These are phyloP conservation scores for Euspilapteryx auroguttella DNA, from an alignment of 2,888 invertebrate species.

Conservation along the genomic window DNA sequence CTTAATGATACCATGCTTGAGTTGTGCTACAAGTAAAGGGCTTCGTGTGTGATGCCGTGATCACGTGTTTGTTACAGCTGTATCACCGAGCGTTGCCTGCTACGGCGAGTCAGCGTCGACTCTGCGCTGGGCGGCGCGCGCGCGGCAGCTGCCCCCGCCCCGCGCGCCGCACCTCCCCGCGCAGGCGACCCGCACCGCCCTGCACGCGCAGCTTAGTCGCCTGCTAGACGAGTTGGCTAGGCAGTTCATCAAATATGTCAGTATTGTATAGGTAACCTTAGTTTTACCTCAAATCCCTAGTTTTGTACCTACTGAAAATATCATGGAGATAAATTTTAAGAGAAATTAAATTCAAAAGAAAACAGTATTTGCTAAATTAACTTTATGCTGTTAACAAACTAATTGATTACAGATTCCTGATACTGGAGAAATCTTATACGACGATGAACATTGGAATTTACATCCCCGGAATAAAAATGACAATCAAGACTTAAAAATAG, in stretches of 20 bases:
- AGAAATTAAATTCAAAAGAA: too few relatives aligned
- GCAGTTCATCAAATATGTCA: constrained; percentile 35
- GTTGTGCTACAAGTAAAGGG: too few relatives aligned
- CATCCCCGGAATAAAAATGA: constrained; percentile 9
- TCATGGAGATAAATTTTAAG: too few relatives aligned
- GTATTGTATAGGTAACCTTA: too few relatives aligned
- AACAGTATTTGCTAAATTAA: too few relatives aligned
- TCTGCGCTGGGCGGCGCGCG: constrained; percentile 77
- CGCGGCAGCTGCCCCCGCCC: constrained; percentile 63
- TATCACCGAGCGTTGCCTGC: constrained; percentile 74
- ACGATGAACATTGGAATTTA: constrained; percentile 30
- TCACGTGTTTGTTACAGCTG: constrained; percentile 63
- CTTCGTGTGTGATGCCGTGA: too few relatives aligned
- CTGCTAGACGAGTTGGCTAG: constrained; percentile 30
- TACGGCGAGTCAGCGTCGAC: constrained; percentile 82
- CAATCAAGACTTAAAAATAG: constrained; percentile 7
- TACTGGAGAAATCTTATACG: too few relatives aligned
- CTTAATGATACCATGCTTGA: too few relatives aligned
- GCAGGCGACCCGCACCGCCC: constrained; percentile 15
- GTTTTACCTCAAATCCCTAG: neutral
- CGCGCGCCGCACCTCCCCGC: constrained; percentile 9
- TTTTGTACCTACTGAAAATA: too few relatives aligned
- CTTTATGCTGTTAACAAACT: too few relatives aligned
- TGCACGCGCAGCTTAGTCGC: constrained; percentile 41
- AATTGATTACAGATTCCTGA: too few relatives aligned